Evolutionary conservation across 2,797 vertebrate genomes (phyloP).

Genomic region (Ptychobarbus kaznakovi): DNA sequence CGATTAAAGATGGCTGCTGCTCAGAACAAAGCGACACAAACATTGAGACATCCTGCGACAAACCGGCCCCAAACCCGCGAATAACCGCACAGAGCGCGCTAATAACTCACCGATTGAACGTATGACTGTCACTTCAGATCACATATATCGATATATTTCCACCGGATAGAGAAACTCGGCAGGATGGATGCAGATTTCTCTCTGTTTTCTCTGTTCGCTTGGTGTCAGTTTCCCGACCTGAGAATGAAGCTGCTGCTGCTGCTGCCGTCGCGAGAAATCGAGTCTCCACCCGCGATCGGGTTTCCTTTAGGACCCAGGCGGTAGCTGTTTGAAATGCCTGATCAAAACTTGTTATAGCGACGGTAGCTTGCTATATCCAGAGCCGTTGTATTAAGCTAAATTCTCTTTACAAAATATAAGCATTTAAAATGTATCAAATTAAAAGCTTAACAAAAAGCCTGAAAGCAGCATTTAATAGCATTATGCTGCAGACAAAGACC

Average conservation of each 20-base stretch:
- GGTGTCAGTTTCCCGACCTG: conserved; percentile 77
- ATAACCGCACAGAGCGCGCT: conserved; percentile 31
- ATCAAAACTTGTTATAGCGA: neutral
- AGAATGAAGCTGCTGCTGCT: conserved; percentile 68
- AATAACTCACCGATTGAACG: conserved; percentile 77
- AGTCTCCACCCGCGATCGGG: neutral
- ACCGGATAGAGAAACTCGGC: conserved; percentile 63
- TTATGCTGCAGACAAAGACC: neutral
- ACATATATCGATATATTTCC: conserved; percentile 69
- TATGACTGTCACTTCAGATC: conserved; percentile 63
- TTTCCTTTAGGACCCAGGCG: neutral
- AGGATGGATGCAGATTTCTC: conserved; percentile 84
- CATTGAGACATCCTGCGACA: conserved; percentile 64
- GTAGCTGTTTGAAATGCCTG: neutral
- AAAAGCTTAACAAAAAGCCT: neutral
- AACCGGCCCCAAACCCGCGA: conserved; percentile 52
- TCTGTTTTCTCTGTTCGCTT: conserved; percentile 68
- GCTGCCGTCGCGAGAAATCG: conserved; percentile 45
- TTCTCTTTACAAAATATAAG: neutral
- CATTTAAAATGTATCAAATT: neutral
- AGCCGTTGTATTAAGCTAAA: neutral
- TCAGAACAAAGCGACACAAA: conserved; percentile 87
- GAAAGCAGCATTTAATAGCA: neutral
- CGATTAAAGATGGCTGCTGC: conserved; percentile 87
- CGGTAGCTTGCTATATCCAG: neutral